A percentile compares a stretch with the other conserved stretches of the same genome.
phyloP scores from a whole-genome alignment of 2,113 vertebrate genomes.

The Lepus europaeus region DNA sequence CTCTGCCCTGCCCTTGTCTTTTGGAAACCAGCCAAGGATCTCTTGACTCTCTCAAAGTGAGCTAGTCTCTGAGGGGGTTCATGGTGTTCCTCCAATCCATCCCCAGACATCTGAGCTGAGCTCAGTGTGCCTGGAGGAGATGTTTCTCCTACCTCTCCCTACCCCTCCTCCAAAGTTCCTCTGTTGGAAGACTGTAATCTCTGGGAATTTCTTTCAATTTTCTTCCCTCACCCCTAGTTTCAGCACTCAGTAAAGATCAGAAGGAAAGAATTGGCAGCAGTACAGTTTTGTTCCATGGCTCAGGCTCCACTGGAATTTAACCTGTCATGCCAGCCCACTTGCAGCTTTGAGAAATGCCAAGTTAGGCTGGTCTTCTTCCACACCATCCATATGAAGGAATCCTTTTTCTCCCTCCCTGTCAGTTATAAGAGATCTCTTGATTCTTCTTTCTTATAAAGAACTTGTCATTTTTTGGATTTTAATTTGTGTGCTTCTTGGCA shows the following conservation, averaged over 20 bases:
- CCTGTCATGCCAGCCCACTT: background rate
- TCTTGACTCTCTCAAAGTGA: background rate
- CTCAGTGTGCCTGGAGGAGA: background rate
- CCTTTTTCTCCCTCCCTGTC: background rate
- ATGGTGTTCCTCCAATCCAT: background rate
- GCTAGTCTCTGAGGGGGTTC: background rate
- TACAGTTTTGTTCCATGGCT: background rate
- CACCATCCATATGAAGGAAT: background rate
- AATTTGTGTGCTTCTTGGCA: background rate
- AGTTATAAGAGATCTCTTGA: background rate
- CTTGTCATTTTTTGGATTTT: background rate
- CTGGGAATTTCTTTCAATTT: background rate
- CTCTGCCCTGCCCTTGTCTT: background rate
- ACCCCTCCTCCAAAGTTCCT: background rate
- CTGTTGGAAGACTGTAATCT: background rate
- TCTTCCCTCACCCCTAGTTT: conserved; percentile 25
- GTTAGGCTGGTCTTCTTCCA: background rate
- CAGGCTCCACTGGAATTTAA: background rate
- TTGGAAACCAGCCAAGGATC: background rate
- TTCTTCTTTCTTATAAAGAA: background rate
- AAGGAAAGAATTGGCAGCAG: background rate
- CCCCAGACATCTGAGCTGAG: background rate
- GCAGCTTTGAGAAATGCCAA: background rate
- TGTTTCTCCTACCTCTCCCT: background rate
- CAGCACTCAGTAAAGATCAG: conserved; percentile 12